Conservation (phyloP, 2,888 invertebrate genomes). For the Erannis defoliaria region DNA sequence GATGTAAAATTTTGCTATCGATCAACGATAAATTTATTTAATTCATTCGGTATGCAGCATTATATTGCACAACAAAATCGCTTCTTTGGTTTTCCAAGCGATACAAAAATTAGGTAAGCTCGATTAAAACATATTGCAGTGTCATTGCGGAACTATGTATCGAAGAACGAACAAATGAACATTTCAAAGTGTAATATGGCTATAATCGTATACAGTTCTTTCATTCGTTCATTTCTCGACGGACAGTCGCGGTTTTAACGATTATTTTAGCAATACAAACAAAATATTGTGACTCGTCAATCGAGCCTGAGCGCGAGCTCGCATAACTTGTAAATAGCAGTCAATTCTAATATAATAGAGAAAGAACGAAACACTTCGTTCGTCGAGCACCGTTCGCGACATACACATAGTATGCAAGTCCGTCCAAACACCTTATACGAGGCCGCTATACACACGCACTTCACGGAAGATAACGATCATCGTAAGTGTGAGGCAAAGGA, state of each 20-base stretch:
- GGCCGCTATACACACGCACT: not conserved
- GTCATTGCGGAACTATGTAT: not conserved
- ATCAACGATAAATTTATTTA: not conserved
- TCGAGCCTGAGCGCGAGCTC: not conserved
- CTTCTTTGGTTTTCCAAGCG: constrained; percentile 30
- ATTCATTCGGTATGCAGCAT: constrained; percentile 1
- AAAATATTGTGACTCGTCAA: not conserved
- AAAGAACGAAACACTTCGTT: constrained; percentile 6
- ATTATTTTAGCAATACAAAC: not conserved
- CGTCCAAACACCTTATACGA: not conserved
- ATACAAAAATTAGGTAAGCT: constrained; percentile 19
- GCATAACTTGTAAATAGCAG: not conserved
- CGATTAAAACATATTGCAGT: constrained; percentile 2
- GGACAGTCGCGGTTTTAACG: not conserved
- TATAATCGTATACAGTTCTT: constrained; percentile 1
- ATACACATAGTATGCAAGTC: not conserved
- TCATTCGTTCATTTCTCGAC: not conserved
- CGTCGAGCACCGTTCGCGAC: not conserved
- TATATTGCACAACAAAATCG: constrained; percentile 28
- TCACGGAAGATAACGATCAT: not conserved
- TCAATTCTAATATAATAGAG: not conserved
- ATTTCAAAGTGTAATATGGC: not conserved
- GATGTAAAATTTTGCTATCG: constrained; percentile 13
- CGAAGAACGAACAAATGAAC: constrained; percentile 1
- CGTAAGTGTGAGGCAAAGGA: not conserved